Evolutionary conservation across 2,888 invertebrate species (phyloP).

Genomic region (Callyntrura sp.): DNA sequence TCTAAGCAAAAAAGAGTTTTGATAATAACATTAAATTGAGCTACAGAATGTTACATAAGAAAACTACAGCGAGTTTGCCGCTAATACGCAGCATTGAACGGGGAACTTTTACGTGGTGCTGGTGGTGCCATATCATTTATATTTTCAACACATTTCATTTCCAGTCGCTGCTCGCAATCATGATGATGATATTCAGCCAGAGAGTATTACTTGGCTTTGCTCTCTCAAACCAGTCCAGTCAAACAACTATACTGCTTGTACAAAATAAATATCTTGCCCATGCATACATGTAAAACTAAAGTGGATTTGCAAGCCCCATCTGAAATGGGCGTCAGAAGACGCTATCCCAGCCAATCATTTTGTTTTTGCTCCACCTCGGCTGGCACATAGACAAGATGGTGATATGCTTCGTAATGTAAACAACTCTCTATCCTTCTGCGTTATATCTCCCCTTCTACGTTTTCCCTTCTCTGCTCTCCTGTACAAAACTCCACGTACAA

Average conservation of each 20-base stretch:
- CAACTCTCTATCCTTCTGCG: neutral
- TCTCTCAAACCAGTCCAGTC: no score
- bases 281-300: slow-evolving; percentile 48
- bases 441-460: neutral
- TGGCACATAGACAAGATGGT: slow-evolving; percentile 66
- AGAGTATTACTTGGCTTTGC: no score
- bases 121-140: neutral
- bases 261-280: neutral
- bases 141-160: slow-evolving; percentile 47
- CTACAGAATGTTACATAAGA: slow-evolving; percentile 34
- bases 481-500: neutral
- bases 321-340: slow-evolving; percentile 63
- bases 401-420: slow-evolving; percentile 1
- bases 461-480: neutral
- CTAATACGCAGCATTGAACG: neutral
- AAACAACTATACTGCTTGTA: no score
- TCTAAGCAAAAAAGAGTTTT: slow-evolving; percentile 8
- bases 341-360: slow-evolving; percentile 50
- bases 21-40: slow-evolving; percentile 35
- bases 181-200: neutral
- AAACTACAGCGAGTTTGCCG: neutral
- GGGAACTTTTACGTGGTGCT: neutral
- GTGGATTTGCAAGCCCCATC: slow-evolving; percentile 61
- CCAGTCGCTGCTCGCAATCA: slow-evolving; percentile 6
- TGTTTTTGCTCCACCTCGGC: slow-evolving; percentile 49